These are phyloP conservation scores for Isurus oxyrinchus DNA, from an alignment of 2,113 vertebrate species.

Conservation along the genomic window DNA sequence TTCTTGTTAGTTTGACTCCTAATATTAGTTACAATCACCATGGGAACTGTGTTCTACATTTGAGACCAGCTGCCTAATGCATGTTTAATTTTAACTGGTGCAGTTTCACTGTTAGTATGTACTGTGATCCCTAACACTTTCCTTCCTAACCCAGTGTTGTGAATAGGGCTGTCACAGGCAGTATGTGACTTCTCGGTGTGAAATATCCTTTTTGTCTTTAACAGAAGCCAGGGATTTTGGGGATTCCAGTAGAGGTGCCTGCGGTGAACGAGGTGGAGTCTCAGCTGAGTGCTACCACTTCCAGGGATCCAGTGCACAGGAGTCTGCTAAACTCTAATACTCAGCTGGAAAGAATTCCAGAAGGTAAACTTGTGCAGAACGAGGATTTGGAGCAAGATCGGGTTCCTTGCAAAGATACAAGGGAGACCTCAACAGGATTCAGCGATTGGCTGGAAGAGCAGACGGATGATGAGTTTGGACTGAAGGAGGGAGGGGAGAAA, in stretches of 20 bases:
- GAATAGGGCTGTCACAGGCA: neutral
- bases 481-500: neutral
- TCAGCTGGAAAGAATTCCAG: neutral
- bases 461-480: neutral
- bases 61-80: neutral
- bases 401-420: neutral
- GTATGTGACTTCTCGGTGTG: too few relatives aligned
- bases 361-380: neutral
- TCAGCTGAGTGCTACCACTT: neutral
- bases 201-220: neutral
- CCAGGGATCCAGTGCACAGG: neutral
- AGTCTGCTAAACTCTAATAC: too few relatives aligned
- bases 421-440: neutral
- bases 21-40: neutral
- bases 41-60: neutral
- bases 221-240: neutral
- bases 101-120: neutral
- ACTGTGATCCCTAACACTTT: neutral
- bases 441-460: neutral
- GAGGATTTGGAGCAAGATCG: neutral
- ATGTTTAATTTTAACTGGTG: neutral
- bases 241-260: neutral
- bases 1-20: neutral
- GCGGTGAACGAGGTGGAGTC: neutral
- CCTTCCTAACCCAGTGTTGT: neutral